Conservation (phyloP, 2,888 invertebrate genomes). For the Brachyptera putata region DNA sequence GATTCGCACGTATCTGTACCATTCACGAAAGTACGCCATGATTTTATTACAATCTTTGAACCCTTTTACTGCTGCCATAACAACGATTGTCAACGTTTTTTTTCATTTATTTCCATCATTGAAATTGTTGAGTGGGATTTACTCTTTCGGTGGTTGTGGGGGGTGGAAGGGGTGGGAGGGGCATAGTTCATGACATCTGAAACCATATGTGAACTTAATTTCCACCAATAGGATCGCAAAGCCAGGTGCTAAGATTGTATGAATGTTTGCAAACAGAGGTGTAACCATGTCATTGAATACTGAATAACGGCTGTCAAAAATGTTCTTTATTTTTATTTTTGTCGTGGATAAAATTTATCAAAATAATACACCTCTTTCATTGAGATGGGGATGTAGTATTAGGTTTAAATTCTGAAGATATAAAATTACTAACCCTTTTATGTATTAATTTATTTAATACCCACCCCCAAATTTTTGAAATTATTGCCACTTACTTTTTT, state of each 20-base stretch:
- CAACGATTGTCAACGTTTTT: conserved; percentile 7
- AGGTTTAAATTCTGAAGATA: neutral
- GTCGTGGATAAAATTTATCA: neutral
- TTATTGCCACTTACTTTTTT: conserved; percentile 16
- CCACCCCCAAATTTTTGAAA: no score
- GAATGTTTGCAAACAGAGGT: conserved; percentile 31
- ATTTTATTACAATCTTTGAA: conserved; percentile 7
- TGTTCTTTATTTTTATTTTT: neutral
- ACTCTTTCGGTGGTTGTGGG: neutral
- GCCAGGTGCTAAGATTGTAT: conserved; percentile 26
- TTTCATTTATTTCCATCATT: conserved; percentile 20
- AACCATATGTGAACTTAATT: conserved; percentile 1
- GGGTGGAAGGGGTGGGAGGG: conserved; percentile 6
- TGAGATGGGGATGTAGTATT: neutral
- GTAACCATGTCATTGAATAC: conserved; percentile 1
- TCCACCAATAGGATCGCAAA: neutral
- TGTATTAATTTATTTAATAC: no score
- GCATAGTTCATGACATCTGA: conserved; percentile 2
- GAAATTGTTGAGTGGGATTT: conserved; percentile 22
- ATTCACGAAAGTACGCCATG: neutral
- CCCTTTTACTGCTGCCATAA: conserved; percentile 10
- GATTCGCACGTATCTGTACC: neutral
- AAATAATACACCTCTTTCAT: conserved; percentile 6
- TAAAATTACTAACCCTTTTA: conserved; percentile 8
- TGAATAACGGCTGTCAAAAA: conserved; percentile 4